Evolutionary conservation across 2,797 vertebrate species (phyloP), one percentile per base, ranked within the genome.

Genomic region (Pitangus sulphuratus): DNA sequence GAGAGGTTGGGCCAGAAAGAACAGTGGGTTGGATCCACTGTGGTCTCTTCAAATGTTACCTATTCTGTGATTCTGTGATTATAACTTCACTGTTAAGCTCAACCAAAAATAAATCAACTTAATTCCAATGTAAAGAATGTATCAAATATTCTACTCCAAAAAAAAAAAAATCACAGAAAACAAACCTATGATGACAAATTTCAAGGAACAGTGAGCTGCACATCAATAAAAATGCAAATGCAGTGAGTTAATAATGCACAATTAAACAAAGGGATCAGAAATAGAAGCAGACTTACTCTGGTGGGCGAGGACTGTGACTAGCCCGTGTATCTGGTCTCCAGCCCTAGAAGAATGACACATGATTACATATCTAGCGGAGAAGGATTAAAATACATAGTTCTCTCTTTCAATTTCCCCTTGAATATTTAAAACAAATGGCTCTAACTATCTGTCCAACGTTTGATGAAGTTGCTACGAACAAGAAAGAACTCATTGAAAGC

Each of bases 281-380:
- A 58, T 18, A 76, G 61, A 50, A 53, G 20, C 47, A 92, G 39
- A 97, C 98, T 98, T 98, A 98, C 98, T 97, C 96, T 57, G 97
- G 92, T 51, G 97, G 97, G 56, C 42, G 86, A 90, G 94, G 61
- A 79, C 95, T 95, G 11, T 25, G 89, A 71, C 35, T 68, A 89
- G 80, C 57, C 50, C 39, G 25, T 64, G 93, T 91, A 60, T 94
- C 84, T 48, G 87, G 72, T 88, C 87, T 95, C 97, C 97, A 98
- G 50, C 81, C 92, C 97, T 98, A 91, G 72, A 93, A 91, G 37
- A 87, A 77, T 19, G 44, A 33, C 26, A 68, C 3, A 24, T 62
- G 82, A 81, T 57, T 79, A 79, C 20, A 60, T 31, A 44, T 6
- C 15, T 48, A 51, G 39, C 9, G 33, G 6, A 74, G 64, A 11